Evolutionary conservation across 2,888 invertebrate species (phyloP), one percentile per base, ranked within the genome.

Genomic region (Melinopterus prodromus): DNA sequence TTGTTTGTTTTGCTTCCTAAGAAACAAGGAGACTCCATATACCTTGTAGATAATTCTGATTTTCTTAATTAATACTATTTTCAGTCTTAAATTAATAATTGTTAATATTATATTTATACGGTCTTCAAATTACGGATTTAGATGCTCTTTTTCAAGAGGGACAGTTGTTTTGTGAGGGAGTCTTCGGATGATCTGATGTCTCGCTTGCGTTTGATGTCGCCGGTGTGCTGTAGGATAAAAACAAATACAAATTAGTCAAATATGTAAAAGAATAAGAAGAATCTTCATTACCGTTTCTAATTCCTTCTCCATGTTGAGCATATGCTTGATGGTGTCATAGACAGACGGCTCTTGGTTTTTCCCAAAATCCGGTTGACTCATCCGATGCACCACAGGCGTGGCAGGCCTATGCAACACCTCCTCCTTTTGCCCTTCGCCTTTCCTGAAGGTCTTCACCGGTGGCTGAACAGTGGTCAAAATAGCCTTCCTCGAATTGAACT

Each of bases 111-210:
- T 53, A 53, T 9, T 53, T 53, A 53, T 53, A 38, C 15, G 6
- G 76, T 76, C 69, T 69, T 69, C 75, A 53, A 16, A n/a, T 36
- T 53, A 53, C 76, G 38, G 71, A 38, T 69, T 71, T 92, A 93
- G 92, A 87, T 93, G 92, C 77, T 90, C 88, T 86, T 93, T 88
- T 93, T 94, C 78, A 94, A 90, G 78, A 92, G 92, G 83, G 92
- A 91, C 78, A 94, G 90, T 88, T 94, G 93, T 71, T 91, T 89
- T 5, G 93, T 93, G 78, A 94, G 89, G 84, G 92, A 92, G 79
- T 92, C 92, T 87, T 94, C 93, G 82, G 91, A 91, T 0, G 93
- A 91, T 75, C 53, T 53, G 53, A 53, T 53, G 53, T 53, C 53
- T 9, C 53, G 53, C 53, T 53, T 53, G 53, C 53, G 87, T 78